Evolutionary conservation across 37 sponge, comb jelly and placozoan species (phyloP).

Genomic region (Theonella swinhoei): DNA sequence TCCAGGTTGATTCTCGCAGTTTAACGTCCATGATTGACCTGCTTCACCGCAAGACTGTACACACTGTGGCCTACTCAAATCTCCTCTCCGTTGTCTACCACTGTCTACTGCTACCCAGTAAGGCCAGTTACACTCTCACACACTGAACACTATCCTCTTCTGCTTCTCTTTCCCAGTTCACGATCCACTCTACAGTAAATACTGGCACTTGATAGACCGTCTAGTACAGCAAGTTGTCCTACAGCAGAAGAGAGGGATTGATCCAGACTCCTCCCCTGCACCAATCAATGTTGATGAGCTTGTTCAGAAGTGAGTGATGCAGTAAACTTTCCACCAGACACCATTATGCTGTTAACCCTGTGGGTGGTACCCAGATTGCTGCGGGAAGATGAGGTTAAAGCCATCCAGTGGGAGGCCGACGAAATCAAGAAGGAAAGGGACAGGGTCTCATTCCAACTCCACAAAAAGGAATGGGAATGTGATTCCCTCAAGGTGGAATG

Average conservation of each 20-base stretch:
- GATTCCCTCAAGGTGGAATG: slow-evolving; percentile 50
- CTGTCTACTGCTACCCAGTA: slow-evolving; percentile 70
- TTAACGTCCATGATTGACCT: slow-evolving; percentile 49
- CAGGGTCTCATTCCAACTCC: slow-evolving; percentile 44
- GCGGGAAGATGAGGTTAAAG: slow-evolving; percentile 59
- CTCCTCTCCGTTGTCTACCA: slow-evolving; percentile 74
- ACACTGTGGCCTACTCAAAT: slow-evolving; percentile 57
- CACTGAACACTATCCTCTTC: too few species aligned
- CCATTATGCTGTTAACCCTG: background rate
- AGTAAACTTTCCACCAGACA: background rate
- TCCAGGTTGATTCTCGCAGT: slow-evolving; percentile 47
- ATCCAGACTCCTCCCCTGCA: slow-evolving; percentile 66
- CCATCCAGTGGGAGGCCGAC: slow-evolving; percentile 25
- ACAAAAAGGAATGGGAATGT: slow-evolving; percentile 76
- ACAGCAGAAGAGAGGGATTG: slow-evolving; percentile 73
- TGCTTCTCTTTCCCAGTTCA: slow-evolving; percentile 69
- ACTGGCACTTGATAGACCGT: slow-evolving; percentile 73
- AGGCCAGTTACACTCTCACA: background rate
- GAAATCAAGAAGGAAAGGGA: slow-evolving; percentile 61
- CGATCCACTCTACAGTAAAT: slow-evolving; percentile 63
- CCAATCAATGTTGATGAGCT: slow-evolving; percentile 66
- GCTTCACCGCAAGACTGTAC: slow-evolving; percentile 60
- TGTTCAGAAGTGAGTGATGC: slow-evolving; percentile 58
- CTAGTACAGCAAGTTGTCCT: slow-evolving; percentile 83
- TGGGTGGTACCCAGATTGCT: slow-evolving; percentile 22